Base-by-base conservation (phyloP, 2,113 vertebrate species). In the Oryzias celebensis region DNA sequence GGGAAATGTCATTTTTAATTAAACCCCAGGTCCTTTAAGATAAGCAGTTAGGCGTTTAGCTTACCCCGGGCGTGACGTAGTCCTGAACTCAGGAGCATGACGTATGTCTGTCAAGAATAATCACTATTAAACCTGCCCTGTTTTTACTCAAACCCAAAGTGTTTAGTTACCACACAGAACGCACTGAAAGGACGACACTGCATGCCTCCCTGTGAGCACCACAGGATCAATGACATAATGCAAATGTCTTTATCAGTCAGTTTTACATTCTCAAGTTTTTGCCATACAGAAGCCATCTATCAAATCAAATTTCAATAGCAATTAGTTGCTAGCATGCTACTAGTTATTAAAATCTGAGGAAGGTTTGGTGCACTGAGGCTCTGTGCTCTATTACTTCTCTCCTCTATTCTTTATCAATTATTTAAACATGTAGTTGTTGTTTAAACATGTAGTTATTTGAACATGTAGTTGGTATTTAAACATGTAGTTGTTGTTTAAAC, bases 1-100 rank as follows among this genome's bases (percentile, higher is more conserved):
- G 90, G 91, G 89, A 92, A 91, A 92, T 92, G 89, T 90, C 88
- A 92, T 92, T 93, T 92, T 92, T 91, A 92, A 93, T 93, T 92
- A 91, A 92, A 90, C 89, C 92, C 90, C 89, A 88, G 78, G 87
- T 90, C 88, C 86, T 91, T 89, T 90, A 87, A 92, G 89, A 91
- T 89, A 91, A 91, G 88, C 87, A 88, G 84, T 80, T 87, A 87
- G 89, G 86, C 85, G 73, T 88, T 92, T 81, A 90, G 90, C 92
- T 86, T 75, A 91, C 89, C 86, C 78, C 78, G 87, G 88, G 88
- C 67, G 70, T 87, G 77, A 71, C 81, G 78, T 86, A 89, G 82
- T 80, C 85, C 75, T 64, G 75, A 89, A 68, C 85, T 80, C 69
- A 68, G 81, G 80, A 90, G 81, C 86, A 88, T 91, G 86, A 89